Evolutionary conservation across 2,113 vertebrate genomes (phyloP).

Genomic region (Bambusicola thoracicus): DNA sequence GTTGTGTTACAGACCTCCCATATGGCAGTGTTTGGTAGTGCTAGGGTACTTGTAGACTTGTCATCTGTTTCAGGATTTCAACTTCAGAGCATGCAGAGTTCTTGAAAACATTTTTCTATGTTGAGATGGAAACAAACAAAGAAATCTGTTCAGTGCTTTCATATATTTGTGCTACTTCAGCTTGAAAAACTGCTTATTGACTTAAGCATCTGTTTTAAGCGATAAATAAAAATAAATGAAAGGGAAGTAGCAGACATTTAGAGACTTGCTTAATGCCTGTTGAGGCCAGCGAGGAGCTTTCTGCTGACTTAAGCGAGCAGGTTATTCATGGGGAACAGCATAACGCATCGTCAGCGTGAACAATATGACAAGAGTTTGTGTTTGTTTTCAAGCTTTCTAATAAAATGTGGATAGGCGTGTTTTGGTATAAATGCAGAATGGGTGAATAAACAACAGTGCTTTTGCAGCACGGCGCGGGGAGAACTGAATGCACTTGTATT

Average conservation of each 20-base stretch:
- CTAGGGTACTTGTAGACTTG: not conserved
- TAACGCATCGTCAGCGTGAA: not conserved
- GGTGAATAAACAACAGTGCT: not conserved
- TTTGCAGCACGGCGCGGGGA: not conserved
- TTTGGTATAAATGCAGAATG: not conserved
- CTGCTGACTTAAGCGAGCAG: not conserved
- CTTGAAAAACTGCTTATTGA: not conserved
- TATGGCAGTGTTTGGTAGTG: not conserved
- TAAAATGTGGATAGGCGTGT: not conserved
- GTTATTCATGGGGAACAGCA: conserved; percentile 15
- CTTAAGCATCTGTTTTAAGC: not conserved
- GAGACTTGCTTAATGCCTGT: not conserved
- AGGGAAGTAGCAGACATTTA: not conserved
- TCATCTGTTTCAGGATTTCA: not conserved
- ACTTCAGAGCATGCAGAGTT: not conserved
- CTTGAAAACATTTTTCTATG: not conserved
- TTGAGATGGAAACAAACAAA: not conserved
- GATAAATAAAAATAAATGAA: not conserved
- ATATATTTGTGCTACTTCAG: not conserved
- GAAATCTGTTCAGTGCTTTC: not conserved
- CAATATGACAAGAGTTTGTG: not conserved
- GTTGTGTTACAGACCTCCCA: rapidly evolving
- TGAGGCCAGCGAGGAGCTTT: conserved; percentile 14
- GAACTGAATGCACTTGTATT: not conserved
- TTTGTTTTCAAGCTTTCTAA: not conserved